These are phyloP conservation scores for Zosterops japonicus DNA, from an alignment of 2,113 vertebrate genomes.

Conservation along the genomic window DNA sequence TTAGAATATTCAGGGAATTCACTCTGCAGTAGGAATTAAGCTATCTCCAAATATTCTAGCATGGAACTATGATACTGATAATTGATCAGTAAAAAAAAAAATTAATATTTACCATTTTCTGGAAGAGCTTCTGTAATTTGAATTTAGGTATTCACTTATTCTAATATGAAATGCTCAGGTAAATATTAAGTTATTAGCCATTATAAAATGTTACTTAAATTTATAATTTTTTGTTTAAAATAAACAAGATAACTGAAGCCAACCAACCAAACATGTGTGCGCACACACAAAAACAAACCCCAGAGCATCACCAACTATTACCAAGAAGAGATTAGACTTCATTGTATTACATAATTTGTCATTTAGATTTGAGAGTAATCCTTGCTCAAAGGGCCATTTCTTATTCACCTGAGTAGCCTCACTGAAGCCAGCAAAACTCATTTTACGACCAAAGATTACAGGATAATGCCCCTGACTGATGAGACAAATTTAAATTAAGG, in stretches of 20 bases:
- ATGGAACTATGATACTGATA: not conserved
- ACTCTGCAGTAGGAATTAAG: not conserved
- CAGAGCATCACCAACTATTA: not conserved
- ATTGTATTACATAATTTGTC: not conserved
- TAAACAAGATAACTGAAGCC: not conserved
- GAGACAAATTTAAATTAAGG: conserved; percentile 28
- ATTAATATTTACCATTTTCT: conserved; percentile 27
- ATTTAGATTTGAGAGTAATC: conserved; percentile 7
- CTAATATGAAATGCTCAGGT: not conserved
- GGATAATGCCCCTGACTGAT: conserved; percentile 3
- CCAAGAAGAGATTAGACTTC: not conserved
- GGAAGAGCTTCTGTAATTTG: not conserved
- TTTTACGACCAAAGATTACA: conserved; percentile 11
- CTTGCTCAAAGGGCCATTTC: conserved; percentile 16
- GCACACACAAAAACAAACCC: not conserved
- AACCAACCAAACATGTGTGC: not conserved
- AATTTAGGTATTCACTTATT: not conserved
- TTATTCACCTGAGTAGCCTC: conserved; percentile 8
- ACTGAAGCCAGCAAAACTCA: conserved; percentile 23
- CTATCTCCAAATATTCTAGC: conserved; percentile 49
- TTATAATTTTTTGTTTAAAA: not conserved
- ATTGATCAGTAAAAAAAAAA: conserved; percentile 25
- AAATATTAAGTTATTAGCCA: not conserved
- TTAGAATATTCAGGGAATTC: conserved; percentile 36
- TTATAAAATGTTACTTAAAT: not conserved